Percentiles rank a stretch among this genome's conserved stretches.
phyloP scores from a whole-genome alignment of 2,888 invertebrate species.

The Caenorhabditis sp. region DNA sequence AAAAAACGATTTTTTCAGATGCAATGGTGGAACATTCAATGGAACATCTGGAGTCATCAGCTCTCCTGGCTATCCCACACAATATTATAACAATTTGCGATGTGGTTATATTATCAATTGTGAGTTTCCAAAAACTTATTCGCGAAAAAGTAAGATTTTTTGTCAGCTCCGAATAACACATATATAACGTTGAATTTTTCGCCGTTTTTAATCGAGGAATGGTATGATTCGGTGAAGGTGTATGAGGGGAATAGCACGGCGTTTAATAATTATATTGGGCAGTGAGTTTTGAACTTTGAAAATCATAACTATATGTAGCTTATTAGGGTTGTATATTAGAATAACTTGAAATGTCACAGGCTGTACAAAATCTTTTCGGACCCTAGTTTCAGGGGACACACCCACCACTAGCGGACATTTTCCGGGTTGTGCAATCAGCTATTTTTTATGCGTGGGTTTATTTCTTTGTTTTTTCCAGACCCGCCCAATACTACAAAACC shows the following conservation, averaged over 20 bases:
- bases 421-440: too few species aligned
- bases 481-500: background rate
- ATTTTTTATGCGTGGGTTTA: too few species aligned
- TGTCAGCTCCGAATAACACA: conserved; percentile 75
- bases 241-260: conserved; percentile 26
- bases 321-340: too few species aligned
- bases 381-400: too few species aligned
- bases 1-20: too few species aligned
- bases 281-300: too few species aligned
- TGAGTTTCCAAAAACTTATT: background rate
- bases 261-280: background rate
- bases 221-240: conserved; percentile 88
- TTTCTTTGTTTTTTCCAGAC: too few species aligned
- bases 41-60: conserved; percentile 27
- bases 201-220: conserved; percentile 96
- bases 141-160: background rate
- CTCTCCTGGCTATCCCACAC: conserved; percentile 26
- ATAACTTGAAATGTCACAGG: too few species aligned
- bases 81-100: conserved; percentile 37
- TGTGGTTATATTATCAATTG: conserved; percentile 25
- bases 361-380: too few species aligned
- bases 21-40: conserved; percentile 12
- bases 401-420: too few species aligned
- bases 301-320: too few species aligned
- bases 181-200: conserved; percentile 95